Base-by-base conservation (phyloP, 1,140 invertebrate species). In the Platorchestia sp. region DNA sequence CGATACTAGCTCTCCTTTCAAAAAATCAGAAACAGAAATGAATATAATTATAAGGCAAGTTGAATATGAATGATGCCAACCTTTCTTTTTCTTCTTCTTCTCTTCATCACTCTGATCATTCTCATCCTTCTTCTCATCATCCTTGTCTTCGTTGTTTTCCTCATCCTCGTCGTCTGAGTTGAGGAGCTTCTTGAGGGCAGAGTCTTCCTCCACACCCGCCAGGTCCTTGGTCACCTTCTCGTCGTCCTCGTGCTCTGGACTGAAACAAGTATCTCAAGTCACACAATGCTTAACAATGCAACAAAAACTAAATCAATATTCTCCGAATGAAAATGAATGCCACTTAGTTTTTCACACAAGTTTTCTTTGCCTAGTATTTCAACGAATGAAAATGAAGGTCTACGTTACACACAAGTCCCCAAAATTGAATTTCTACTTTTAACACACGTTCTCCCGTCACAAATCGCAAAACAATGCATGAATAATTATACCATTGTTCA, bases 131-230 rank as follows among this genome's bases (percentile, higher is more conserved):
- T 98, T 98, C 97, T 98, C 98, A 95, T 97, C 97, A 45, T 97
- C 97, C 53, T 97, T 96, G 97, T 97, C 97, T 97, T 97, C 98
- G 97, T 97, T 97, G 47, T 97, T 96, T 95, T 99, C 98, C 45
- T 99, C 98, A 75, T 99, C 98, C 36, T 98, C 98, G 95, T 99
- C 99, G 96, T 99, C 99, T 0, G 99, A 99, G 1, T 98, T 98
- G 40, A 99, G 97, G 40, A 99, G 97, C 97, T 99, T 98, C 96
- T 98, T 98, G 95, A 99, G 97, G 0, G 98, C 99, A 97, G 98
- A 98, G 97, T 99, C 99, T 96, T 98, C 97, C 96, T 97, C 97
- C 27, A 98, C 97, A 47, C 97, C 97, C 19, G 96, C 95, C 86
- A 96, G 89, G 44, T 96, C 96, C 51, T 96, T 96, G 3, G 95